Percentiles rank a stretch among this genome's conserved stretches.
Evolutionary conservation across 1,140 invertebrate genomes (phyloP).

Genomic region (Lepidurus packardi): DNA sequence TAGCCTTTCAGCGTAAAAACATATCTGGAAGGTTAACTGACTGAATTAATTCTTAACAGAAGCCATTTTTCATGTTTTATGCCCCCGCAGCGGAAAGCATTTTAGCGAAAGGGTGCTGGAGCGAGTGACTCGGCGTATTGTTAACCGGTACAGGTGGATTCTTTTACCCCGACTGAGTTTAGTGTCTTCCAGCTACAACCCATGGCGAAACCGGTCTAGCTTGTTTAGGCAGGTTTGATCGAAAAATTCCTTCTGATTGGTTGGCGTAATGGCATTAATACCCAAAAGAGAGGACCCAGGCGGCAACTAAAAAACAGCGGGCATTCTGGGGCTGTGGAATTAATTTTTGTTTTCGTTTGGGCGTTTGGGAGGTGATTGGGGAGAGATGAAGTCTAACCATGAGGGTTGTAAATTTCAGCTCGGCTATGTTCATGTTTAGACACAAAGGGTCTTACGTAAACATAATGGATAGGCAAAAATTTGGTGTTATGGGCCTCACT

Average conservation of each 20-base stretch:
- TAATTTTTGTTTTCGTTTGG: neutral
- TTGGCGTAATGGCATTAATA: neutral
- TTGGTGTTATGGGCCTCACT: slow-evolving; percentile 18
- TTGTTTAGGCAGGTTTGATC: neutral
- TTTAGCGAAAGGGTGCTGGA: neutral
- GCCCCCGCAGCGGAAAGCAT: neutral
- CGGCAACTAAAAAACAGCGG: neutral
- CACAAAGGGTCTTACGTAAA: neutral
- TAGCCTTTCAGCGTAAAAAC: too few relatives aligned
- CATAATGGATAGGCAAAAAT: slow-evolving; percentile 19
- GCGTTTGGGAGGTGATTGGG: neutral
- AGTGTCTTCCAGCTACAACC: neutral
- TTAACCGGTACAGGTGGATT: neutral
- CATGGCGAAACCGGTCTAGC: neutral
- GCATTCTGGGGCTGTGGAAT: neutral
- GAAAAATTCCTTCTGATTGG: slow-evolving; percentile 15
- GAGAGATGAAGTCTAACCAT: too few relatives aligned
- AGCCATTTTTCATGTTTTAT: neutral
- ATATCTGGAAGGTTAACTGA: neutral
- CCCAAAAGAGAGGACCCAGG: neutral
- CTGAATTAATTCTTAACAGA: slow-evolving; percentile 12
- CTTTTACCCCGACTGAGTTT: neutral
- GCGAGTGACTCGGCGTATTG: neutral
- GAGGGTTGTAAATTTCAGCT: neutral
- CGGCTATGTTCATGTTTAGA: neutral